These are phyloP conservation scores for Pleuronectes platessa DNA, from an alignment of 2,113 vertebrate genomes.

Conservation along the genomic window DNA sequence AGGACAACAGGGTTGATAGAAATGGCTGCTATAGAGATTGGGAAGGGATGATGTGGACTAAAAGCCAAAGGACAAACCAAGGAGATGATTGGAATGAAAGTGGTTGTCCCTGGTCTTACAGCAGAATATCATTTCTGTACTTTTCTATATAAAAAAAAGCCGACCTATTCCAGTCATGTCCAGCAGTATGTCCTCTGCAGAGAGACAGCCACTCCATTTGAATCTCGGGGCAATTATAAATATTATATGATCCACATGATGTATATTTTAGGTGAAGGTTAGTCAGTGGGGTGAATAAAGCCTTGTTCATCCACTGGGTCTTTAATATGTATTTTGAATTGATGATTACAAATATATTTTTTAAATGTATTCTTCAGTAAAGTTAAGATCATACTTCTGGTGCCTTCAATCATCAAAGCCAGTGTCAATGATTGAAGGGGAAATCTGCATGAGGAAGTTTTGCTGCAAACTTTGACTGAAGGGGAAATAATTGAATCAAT, in stretches of 20 bases:
- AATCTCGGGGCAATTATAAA: constrained; percentile 51
- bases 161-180: constrained; percentile 68
- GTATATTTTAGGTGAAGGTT: constrained; percentile 51
- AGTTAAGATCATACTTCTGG: constrained; percentile 24
- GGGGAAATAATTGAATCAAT: constrained; percentile 28
- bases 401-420: constrained; percentile 8
- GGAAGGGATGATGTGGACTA: neutral
- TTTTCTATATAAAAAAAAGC: constrained; percentile 1
- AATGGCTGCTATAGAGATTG: constrained; percentile 15
- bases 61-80: constrained; percentile 41
- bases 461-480: constrained; percentile 19
- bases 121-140: neutral
- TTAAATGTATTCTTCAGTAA: constrained; percentile 20
- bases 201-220: constrained; percentile 42
- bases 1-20: neutral
- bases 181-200: constrained; percentile 53
- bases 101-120: constrained; percentile 1
- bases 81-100: constrained; percentile 62
- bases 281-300: constrained; percentile 38
- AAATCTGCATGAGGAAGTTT: constrained; percentile 16
- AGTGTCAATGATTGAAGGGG: constrained; percentile 15
- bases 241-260: constrained; percentile 55
- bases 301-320: constrained; percentile 16
- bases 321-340: constrained; percentile 20
- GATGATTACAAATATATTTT: constrained; percentile 26